Evolutionary conservation across 92 coral and sea anemone species (phyloP).

Genomic region (Montipora capitata): DNA sequence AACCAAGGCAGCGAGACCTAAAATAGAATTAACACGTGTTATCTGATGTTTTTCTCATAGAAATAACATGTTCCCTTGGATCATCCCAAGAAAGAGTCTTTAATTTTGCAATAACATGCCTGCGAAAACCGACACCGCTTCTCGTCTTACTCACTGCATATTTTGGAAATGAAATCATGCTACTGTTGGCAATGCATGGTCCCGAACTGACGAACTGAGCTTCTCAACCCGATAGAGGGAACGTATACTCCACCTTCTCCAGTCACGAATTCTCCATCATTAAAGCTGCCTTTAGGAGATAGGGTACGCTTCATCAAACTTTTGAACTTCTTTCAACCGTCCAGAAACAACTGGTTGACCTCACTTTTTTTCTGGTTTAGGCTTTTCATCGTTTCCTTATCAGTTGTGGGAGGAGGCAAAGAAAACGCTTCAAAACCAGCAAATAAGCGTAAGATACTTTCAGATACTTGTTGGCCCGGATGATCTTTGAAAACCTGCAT

Average conservation of each 20-base stretch:
- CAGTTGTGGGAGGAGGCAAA: not conserved
- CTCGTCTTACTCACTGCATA: too few relatives aligned
- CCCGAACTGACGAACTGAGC: too few relatives aligned
- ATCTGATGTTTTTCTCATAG: too few relatives aligned
- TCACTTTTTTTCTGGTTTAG: not conserved
- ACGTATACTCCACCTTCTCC: constrained; percentile 6
- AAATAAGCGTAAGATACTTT: constrained; percentile 9
- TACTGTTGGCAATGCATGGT: too few relatives aligned
- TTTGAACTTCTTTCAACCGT: not conserved
- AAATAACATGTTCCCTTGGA: too few relatives aligned
- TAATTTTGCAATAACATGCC: too few relatives aligned
- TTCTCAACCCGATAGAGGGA: too few relatives aligned
- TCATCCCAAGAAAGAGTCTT: too few relatives aligned
- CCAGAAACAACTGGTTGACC: not conserved
- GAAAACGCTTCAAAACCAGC: constrained; percentile 4
- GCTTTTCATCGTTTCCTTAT: not conserved
- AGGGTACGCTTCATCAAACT: not conserved
- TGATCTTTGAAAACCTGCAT: not conserved
- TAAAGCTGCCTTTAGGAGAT: constrained; percentile 7
- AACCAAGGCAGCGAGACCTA: constrained; percentile 82
- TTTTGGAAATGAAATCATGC: too few relatives aligned
- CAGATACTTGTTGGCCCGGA: not conserved
- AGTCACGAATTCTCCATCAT: constrained; percentile 2
- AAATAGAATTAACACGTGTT: not conserved
- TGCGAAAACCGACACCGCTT: too few relatives aligned